Conservation (phyloP, 2,888 invertebrate genomes). For the Cynaeus angustus region DNA sequence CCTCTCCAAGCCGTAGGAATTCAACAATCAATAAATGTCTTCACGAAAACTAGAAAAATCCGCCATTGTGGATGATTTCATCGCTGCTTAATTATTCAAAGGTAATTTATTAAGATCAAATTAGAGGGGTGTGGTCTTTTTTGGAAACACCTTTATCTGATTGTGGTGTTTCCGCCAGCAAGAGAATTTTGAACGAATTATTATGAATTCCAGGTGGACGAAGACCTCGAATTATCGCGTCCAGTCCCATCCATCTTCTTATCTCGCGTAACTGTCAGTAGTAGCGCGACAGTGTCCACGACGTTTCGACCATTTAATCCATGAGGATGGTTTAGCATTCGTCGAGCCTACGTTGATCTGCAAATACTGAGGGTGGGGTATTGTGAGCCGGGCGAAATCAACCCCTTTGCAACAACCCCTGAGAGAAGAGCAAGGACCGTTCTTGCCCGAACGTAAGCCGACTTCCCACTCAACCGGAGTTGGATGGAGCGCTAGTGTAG, state of each 20-base stretch:
- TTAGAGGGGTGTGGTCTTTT: constrained; percentile 20
- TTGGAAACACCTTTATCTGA: constrained; percentile 8
- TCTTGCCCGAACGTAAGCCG: constrained; percentile 61
- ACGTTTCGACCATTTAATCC: constrained; percentile 12
- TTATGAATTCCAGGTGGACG: constrained; percentile 10
- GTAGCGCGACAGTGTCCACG: constrained; percentile 16
- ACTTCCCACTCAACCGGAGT: constrained; percentile 59
- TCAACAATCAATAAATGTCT: constrained; percentile 2
- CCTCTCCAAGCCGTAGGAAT: neutral
- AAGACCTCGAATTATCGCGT: constrained; percentile 9
- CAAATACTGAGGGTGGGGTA: constrained; percentile 61
- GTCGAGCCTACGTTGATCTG: constrained; percentile 44
- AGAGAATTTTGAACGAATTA: constrained; percentile 17
- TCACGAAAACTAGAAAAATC: neutral
- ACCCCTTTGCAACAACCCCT: constrained; percentile 63
- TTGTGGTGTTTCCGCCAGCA: too few relatives aligned
- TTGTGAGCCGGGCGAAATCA: constrained; percentile 58
- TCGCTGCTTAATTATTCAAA: constrained; percentile 23
- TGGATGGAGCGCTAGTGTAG: constrained; percentile 52
- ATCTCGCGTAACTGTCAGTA: constrained; percentile 24
- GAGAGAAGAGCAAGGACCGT: constrained; percentile 56
- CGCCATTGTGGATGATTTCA: constrained; percentile 12
- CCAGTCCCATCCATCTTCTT: constrained; percentile 18
- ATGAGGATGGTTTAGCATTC: neutral
- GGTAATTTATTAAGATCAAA: constrained; percentile 23